These are phyloP conservation scores for Armadillidium nasatum DNA, from an alignment of 1,140 invertebrate species.

Conservation along the genomic window DNA sequence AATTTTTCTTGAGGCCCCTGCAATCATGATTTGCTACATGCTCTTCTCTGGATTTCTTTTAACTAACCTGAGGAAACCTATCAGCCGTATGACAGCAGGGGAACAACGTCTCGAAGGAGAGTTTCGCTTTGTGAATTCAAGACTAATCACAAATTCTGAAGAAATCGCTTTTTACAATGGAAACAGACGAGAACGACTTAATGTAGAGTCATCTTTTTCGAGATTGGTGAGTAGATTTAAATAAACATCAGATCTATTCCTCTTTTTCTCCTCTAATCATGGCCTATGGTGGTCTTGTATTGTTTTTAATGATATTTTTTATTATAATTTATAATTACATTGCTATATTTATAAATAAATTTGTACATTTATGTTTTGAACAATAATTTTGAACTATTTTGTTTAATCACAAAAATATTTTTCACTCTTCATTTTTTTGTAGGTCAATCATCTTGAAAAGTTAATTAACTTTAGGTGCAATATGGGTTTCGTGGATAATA, in stretches of 20 bases:
- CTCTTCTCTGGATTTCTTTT: conserved; percentile 74
- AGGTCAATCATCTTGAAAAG: conserved; percentile 73
- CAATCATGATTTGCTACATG: conserved; percentile 78
- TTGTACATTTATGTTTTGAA: too few species aligned
- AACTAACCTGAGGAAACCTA: conserved; percentile 75
- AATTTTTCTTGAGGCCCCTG: conserved; percentile 63
- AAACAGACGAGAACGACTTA: conserved; percentile 80
- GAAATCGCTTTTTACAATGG: conserved; percentile 97
- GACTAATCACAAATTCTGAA: conserved; percentile 94
- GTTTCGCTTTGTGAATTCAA: conserved; percentile 82
- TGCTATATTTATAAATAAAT: too few species aligned
- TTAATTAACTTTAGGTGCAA: conserved; percentile 86
- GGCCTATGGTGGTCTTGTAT: too few species aligned
- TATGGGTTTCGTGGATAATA: conserved; percentile 93
- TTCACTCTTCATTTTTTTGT: conserved; percentile 30
- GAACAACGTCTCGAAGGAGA: conserved; percentile 97
- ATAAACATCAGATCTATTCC: too few species aligned
- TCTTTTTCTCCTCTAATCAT: too few species aligned
- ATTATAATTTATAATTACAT: too few species aligned
- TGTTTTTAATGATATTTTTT: too few species aligned
- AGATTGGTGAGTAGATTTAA: conserved; percentile 62
- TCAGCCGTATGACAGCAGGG: conserved; percentile 79
- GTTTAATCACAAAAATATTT: too few species aligned
- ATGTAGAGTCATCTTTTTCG: conserved; percentile 78
- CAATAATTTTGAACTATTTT: too few species aligned